phyloP scores from a whole-genome alignment of 2,113 vertebrate species.

The Gila orcuttii region DNA sequence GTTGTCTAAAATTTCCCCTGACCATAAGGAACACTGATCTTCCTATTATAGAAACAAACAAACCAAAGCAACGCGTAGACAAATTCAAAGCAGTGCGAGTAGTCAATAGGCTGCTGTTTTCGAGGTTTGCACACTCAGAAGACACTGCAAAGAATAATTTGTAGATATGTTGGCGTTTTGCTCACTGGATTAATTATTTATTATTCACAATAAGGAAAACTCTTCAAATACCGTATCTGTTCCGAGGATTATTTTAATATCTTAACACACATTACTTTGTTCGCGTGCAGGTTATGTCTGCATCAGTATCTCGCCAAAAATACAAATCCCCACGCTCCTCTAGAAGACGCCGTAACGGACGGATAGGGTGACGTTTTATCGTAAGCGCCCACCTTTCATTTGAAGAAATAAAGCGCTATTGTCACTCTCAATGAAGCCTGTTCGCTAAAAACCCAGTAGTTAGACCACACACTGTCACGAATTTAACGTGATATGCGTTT shows the following conservation, averaged over 20 bases:
- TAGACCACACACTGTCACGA: background rate
- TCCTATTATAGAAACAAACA: slow-evolving; percentile 15
- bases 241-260: background rate
- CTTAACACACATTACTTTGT: background rate
- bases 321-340: background rate
- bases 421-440: slow-evolving; percentile 2
- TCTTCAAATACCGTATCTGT: background rate
- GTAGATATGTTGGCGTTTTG: background rate
- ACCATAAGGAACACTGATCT: background rate
- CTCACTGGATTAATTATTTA: background rate
- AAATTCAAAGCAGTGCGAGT: too few species aligned
- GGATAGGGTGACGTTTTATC: slow-evolving; percentile 12
- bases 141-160: background rate
- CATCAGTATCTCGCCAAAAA: background rate
- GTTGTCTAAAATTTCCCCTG: background rate
- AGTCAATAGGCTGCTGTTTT: background rate
- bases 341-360: background rate
- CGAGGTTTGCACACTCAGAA: background rate
- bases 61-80: slow-evolving; percentile 4
- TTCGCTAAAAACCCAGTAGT: background rate
- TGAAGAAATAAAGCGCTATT: slow-evolving; percentile 24
- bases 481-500: background rate
- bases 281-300: background rate
- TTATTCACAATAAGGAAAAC: background rate
- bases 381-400: slow-evolving; percentile 22